Evolutionary conservation across 2,888 invertebrate species (phyloP), one percentile per base, ranked within the genome.

Genomic region (Loripinus fragilis): DNA sequence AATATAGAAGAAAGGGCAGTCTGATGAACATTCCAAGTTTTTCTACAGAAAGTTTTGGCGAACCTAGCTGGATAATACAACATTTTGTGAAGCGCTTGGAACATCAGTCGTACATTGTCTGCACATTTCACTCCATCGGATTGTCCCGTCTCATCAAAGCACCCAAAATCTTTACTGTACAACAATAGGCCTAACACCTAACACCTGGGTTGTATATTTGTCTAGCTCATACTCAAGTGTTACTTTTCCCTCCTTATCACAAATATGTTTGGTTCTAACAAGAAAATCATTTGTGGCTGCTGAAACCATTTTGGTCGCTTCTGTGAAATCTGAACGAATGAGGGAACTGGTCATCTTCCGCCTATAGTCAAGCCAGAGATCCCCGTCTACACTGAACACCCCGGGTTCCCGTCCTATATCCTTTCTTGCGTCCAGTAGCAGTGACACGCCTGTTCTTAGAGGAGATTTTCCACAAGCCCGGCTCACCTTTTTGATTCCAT

Each of bases 61-160:
- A 20, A 50, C 50, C 8, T 20, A 20, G 50, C 50, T 20, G 50
- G 50, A 20, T 50, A 50, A 20, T 50, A 50, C 17, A 50, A n/a
- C 12, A 50, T 50, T 50, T 50, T 50, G 23, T 50, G 50, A 7
- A 50, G n/a, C 7, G 50, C 50, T 7, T 50, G n/a, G 50, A 50
- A 50, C 50, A 50, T 50, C 23, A 50, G 12, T 20, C 50, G 50
- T 7, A 50, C 50, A n/a, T 8, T 12, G n/a, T 50, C 50, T 20
- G n/a, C 50, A 50, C 50, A 50, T 20, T 50, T 50, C 23, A 50
- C 50, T 20, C 50, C 50, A 50, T 50, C 50, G 7, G 50, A 50
- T 50, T 50, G 50, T 50, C 50, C 50, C 50, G 50, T 50, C 50
- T 50, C 50, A n/a, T 50, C 50, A 20, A 50, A 50, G n/a, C 50